A percentile compares a stretch with the other conserved stretches of the same genome.
phyloP scores from a whole-genome alignment of 2,113 vertebrate species.

The Takifugu bimaculatus region DNA sequence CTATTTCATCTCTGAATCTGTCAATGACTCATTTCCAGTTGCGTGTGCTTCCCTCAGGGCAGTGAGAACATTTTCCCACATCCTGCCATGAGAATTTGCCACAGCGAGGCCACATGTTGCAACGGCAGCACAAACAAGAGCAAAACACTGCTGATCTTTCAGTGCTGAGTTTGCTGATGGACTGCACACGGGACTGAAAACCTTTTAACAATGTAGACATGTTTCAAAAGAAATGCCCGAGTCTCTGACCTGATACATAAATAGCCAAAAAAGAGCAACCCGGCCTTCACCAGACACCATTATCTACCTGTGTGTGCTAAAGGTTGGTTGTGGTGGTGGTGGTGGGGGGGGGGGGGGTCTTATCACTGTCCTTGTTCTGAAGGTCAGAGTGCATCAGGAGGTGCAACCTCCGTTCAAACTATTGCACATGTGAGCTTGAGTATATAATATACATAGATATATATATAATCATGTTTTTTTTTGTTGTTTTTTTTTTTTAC shows the following conservation, averaged over 20 bases:
- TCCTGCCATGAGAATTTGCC: conserved; percentile 1
- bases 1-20: too few relatives aligned
- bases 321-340: neutral
- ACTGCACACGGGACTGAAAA: neutral
- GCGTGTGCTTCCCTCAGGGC: neutral
- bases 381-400: conserved; percentile 29
- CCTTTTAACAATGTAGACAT: neutral
- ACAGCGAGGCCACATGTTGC: conserved; percentile 1
- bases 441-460: neutral
- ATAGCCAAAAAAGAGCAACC: neutral
- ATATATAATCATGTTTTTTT: neutral
- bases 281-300: neutral
- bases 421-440: conserved; percentile 4
- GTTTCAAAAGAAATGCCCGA: neutral
- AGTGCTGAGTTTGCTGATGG: neutral
- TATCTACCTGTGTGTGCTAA: conserved; percentile 7
- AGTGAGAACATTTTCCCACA: neutral
- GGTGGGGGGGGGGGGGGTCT: conserved; percentile 1
- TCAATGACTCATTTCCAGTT: too few relatives aligned
- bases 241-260: neutral
- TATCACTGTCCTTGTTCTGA: conserved; percentile 48
- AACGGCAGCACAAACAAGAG: conserved; percentile 12
- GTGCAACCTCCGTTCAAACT: conserved; percentile 13
- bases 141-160: neutral
- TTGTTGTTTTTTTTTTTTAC: neutral